These are phyloP conservation scores for Caloenas nicobarica DNA, from an alignment of 2,113 vertebrate genomes.

Conservation along the genomic window DNA sequence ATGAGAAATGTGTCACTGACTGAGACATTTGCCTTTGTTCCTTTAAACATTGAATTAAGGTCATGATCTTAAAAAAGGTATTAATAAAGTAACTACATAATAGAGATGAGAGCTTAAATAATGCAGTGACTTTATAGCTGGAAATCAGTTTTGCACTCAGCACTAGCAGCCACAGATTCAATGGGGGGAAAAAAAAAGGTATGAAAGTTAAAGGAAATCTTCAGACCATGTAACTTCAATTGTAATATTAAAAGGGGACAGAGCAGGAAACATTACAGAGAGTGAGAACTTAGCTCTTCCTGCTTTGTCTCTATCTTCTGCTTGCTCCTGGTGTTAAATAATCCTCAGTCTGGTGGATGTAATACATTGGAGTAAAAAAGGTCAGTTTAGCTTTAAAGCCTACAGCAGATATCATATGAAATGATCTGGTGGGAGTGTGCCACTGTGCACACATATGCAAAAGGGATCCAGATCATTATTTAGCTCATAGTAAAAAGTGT, in stretches of 20 bases:
- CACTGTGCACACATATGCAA: background rate
- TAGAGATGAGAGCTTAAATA: constrained; percentile 43
- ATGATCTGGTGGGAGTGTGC: constrained; percentile 24
- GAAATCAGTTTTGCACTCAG: constrained; percentile 21
- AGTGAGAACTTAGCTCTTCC: background rate
- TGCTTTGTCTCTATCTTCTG: background rate
- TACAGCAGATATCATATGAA: background rate
- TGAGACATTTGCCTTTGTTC: constrained; percentile 36
- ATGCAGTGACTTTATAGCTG: background rate
- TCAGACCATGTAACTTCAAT: constrained; percentile 10
- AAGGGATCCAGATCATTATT: background rate
- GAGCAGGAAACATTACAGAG: background rate
- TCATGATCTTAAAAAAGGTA: constrained; percentile 33
- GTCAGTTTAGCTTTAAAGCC: constrained; percentile 6
- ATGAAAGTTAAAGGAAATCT: constrained; percentile 34
- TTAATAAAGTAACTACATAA: constrained; percentile 47
- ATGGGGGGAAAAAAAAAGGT: background rate
- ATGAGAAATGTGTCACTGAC: background rate
- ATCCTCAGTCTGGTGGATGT: background rate
- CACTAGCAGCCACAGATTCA: background rate
- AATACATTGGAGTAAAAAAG: background rate
- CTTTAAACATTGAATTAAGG: constrained; percentile 50
- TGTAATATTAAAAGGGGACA: background rate
- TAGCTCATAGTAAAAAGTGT: background rate
- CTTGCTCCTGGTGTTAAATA: constrained; percentile 25